Evolutionary conservation across 2,113 vertebrate species (phyloP), one percentile per base, ranked within the genome.

Genomic region (Cyprinus carpio): DNA sequence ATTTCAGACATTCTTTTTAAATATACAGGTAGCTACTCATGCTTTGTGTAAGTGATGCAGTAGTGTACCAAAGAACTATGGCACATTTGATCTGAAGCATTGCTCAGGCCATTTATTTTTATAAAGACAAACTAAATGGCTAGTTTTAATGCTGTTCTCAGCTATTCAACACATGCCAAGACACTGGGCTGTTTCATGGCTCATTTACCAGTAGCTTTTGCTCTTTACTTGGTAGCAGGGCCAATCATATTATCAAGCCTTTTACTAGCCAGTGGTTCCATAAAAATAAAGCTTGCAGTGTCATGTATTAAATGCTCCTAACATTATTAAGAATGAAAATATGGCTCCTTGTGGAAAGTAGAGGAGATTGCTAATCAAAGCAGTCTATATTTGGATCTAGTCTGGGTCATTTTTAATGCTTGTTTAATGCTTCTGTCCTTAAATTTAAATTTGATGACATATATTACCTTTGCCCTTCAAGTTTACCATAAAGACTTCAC

Each of bases 401-500:
- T n/a, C 31, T 40, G 31, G 31, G 76, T 79, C 25, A 34, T 23
- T 86, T 84, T 34, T 31, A 75, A 83, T 86, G 54, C 75, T 72
- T 69, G 56, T 58, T 58, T 18, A 75, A 23, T 67, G 69, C 40
- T 10, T 77, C 46, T 46, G 62, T 67, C 69, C 67, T 54, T 69
- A 27, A 34, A 49, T 69, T 62, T 49, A 16, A 51, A 83, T 81
- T 86, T 62, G 10, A 31, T 18, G 7, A 12, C 64, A 23, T 46
- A 29, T 86, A 64, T 78, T 27, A n/a, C 75, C 29, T 71, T 75
- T 67, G 56, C 51, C 75, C 10, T 83, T 34, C 10, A 77, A 46
- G 60, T 84, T 86, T 40, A 77, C 77, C 75, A 76, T 81, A 72
- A 88, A 88, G 72, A 84, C 75, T 75, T 89, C 67, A 87, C 60